phyloP scores from a whole-genome alignment of 2,113 vertebrate genomes.

The Nettapus auritus region DNA sequence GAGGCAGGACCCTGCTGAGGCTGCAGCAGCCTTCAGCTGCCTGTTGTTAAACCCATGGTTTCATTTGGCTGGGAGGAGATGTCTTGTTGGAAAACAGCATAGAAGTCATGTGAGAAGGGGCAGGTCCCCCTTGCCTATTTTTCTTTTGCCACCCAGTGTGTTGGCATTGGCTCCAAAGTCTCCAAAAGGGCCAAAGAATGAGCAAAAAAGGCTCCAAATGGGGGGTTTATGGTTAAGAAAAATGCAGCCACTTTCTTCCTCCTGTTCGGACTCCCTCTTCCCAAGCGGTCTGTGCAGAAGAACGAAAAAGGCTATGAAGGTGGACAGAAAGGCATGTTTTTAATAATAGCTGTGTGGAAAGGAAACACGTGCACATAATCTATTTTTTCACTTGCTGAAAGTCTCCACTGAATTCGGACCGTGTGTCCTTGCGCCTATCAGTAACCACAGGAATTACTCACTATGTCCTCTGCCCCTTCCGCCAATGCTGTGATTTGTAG shows the following conservation, averaged over 20 bases:
- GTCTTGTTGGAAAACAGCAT: background rate
- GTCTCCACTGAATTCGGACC: background rate
- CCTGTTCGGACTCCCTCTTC: background rate
- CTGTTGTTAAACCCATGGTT: no score
- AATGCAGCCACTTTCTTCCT: background rate
- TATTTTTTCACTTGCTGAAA: background rate
- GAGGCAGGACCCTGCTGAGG: no score
- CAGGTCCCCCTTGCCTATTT: background rate
- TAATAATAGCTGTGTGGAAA: background rate
- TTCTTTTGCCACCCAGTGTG: background rate
- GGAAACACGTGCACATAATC: background rate
- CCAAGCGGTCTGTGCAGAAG: background rate
- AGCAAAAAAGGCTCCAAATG: no score
- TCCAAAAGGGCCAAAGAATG: no score
- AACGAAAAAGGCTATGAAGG: background rate
- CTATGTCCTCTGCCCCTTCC: background rate
- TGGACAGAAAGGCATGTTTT: background rate
- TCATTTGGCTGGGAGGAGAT: background rate
- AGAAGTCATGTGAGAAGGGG: background rate
- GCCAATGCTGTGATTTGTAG: rapidly evolving
- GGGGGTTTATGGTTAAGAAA: no score
- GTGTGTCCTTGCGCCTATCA: background rate
- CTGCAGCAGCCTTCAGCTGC: background rate
- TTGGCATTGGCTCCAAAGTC: background rate
- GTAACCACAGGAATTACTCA: background rate